These are phyloP conservation scores for Onychomys torridus DNA, from an alignment of 2,797 vertebrate species.

Conservation along the genomic window DNA sequence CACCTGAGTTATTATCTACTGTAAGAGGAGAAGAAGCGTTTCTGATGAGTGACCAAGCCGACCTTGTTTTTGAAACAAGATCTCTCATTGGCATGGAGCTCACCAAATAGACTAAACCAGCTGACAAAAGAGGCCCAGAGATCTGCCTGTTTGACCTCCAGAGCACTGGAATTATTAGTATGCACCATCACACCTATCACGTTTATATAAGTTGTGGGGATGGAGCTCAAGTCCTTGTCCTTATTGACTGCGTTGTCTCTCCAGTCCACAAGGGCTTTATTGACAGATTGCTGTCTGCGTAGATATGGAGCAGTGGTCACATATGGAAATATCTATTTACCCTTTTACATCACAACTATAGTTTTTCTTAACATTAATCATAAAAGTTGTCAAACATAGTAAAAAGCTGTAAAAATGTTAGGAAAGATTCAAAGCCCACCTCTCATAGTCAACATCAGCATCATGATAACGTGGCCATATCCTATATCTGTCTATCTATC, in stretches of 20 bases:
- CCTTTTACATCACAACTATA: not conserved
- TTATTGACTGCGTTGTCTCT: not conserved
- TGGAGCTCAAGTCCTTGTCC: not conserved
- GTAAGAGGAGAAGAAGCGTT: not conserved
- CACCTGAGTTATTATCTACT: not conserved
- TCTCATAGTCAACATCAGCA: not conserved
- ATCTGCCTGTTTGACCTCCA: not conserved
- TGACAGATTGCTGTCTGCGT: not conserved
- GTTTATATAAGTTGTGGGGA: not conserved
- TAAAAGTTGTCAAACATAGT: slow-evolving; percentile 3
- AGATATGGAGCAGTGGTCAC: not conserved
- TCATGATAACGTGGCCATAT: not conserved
- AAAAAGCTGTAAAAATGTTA: not conserved
- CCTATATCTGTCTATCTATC: not conserved
- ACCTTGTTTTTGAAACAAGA: not conserved
- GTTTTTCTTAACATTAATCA: not conserved
- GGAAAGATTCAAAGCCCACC: not conserved
- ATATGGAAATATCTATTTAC: not conserved
- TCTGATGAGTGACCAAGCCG: not conserved
- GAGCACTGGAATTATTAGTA: not conserved
- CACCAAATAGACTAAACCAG: not conserved
- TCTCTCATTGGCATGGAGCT: not conserved
- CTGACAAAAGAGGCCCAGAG: not conserved
- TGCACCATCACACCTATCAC: not conserved
- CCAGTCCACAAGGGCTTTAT: not conserved